Evolutionary conservation across 2,888 invertebrate species (phyloP).

Genomic region (Stenodera caucasica): DNA sequence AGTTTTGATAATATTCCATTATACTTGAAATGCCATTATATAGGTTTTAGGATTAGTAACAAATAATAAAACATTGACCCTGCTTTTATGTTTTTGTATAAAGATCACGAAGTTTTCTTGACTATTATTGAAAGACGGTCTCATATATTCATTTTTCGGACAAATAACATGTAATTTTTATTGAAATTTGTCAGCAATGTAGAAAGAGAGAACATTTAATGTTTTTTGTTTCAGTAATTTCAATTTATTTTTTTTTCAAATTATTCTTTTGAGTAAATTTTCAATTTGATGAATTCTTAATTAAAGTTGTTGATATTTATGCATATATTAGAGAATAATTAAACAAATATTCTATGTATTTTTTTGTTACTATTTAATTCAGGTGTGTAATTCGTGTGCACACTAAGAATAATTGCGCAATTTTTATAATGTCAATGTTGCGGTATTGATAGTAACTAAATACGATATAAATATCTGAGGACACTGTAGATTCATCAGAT

Average conservation of each 20-base stretch:
- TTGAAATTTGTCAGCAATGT: not conserved
- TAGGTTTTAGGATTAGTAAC: not conserved
- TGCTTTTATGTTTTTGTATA: not conserved
- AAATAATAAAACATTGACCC: not conserved
- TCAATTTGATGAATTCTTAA: not conserved
- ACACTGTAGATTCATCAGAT: constrained; percentile 17
- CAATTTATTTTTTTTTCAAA: constrained; percentile 18
- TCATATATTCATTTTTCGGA: not conserved
- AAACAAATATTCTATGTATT: constrained; percentile 8
- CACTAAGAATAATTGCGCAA: constrained; percentile 21
- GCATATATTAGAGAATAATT: not conserved
- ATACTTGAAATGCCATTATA: not conserved
- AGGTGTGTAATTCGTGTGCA: constrained; percentile 19
- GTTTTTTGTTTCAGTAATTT: not conserved
- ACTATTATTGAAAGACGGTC: too few species aligned
- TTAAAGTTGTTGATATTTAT: not conserved
- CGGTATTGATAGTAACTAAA: constrained; percentile 19
- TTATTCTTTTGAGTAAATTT: constrained; percentile 11
- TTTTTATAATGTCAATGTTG: constrained; percentile 28
- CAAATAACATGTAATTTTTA: not conserved
- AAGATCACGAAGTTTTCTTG: not conserved
- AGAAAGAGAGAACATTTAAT: not conserved
- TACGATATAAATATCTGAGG: constrained; percentile 21
- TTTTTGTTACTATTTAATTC: constrained; percentile 13
- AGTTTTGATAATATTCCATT: constrained; percentile 1